Conservation (phyloP, 2,113 vertebrate genomes). For the Dromaius novaehollandiae region DNA sequence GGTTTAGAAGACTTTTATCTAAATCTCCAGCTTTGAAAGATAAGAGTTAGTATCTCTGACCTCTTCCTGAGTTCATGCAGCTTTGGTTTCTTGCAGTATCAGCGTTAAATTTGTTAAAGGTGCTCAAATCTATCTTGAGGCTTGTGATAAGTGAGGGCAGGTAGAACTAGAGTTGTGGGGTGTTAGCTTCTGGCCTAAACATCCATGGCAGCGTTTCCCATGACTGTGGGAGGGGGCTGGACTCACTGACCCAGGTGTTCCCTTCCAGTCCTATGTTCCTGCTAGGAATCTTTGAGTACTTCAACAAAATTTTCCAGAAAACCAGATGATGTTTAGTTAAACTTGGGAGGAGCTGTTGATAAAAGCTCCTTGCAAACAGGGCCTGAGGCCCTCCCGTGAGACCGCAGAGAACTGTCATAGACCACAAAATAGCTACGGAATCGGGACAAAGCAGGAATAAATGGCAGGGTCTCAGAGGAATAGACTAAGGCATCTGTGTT, state of each 20-base stretch:
- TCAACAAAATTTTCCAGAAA: background rate
- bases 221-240: background rate
- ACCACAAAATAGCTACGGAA: background rate
- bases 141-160: background rate
- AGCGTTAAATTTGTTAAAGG: background rate
- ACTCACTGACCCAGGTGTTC: background rate
- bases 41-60: background rate
- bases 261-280: background rate
- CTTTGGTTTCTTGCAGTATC: background rate
- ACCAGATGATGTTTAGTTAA: background rate
- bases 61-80: background rate
- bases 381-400: background rate
- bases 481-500: background rate
- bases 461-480: background rate
- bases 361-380: background rate
- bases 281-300: background rate
- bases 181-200: background rate
- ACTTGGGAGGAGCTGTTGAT: background rate
- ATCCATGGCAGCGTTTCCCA: background rate
- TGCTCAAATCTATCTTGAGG: background rate
- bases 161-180: background rate
- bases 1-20: background rate
- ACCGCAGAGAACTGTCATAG: background rate
- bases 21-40: background rate
- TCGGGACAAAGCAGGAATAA: background rate